A percentile compares a stretch with the other conserved stretches of the same genome.
Evolutionary conservation across 2,797 vertebrate genomes (phyloP).

Genomic region (Enteromius treurensis): DNA sequence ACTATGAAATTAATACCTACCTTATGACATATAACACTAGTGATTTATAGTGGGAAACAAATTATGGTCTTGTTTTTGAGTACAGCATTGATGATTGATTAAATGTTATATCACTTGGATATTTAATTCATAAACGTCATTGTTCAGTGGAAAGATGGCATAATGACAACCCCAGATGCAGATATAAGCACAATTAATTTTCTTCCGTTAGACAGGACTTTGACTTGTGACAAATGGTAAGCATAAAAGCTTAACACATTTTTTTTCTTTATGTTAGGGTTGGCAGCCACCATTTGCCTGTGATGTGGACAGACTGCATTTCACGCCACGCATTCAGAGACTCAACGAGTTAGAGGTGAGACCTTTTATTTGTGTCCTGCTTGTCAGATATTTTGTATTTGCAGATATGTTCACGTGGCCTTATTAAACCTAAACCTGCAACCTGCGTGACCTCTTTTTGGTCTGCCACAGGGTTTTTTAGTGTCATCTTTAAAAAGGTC

Average conservation of each 20-base stretch:
- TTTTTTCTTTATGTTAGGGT: constrained; percentile 75
- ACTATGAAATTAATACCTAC: not conserved
- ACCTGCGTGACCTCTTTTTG: constrained; percentile 2
- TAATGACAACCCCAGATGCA: not conserved
- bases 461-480: not conserved
- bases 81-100: not conserved
- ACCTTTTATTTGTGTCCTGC: not conserved
- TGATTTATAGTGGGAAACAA: not conserved
- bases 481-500: constrained; percentile 2
- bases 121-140: not conserved
- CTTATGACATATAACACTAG: no score
- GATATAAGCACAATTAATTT: not conserved
- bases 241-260: constrained; percentile 23
- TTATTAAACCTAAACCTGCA: constrained; percentile 10
- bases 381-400: constrained; percentile 29
- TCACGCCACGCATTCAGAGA: constrained; percentile 95
- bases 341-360: constrained; percentile 96
- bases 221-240: constrained; percentile 1
- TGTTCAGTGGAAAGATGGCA: not conserved
- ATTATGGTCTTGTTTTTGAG: not conserved
- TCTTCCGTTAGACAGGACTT: not conserved
- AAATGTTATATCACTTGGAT: not conserved
- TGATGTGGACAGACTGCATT: constrained; percentile 96
- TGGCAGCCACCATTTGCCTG: constrained; percentile 99
- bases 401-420: not conserved